A percentile compares a stretch with the other conserved stretches of the same genome.
Conservation (phyloP, 1,140 invertebrate species). For the Coenobita brevimanus region DNA sequence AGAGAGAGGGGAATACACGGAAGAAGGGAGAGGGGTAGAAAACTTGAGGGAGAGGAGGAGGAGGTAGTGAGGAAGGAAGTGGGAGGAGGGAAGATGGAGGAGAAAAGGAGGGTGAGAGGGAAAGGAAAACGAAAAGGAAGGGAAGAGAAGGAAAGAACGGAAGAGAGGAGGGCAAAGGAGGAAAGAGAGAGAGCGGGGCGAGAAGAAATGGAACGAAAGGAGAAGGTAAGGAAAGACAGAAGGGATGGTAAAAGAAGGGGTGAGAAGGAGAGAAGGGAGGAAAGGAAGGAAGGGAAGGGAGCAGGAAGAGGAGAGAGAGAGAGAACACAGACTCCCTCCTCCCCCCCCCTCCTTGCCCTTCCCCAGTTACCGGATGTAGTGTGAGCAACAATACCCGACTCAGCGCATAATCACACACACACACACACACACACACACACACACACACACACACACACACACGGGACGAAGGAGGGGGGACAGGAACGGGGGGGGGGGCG, state of each 20-base stretch:
- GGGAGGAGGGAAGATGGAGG: background rate
- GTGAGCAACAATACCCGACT: background rate
- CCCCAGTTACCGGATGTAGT: background rate
- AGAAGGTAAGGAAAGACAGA: no score
- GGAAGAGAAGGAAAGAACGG: no score
- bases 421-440: no score
- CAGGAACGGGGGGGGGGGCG: background rate
- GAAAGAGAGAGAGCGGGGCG: background rate
- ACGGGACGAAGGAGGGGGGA: no score
- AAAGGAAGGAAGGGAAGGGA: background rate
- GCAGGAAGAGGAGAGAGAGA: background rate
- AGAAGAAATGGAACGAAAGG: background rate
- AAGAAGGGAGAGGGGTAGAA: constrained; percentile 34
- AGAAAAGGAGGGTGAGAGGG: background rate
- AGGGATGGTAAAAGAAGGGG: no score
- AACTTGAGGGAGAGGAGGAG: constrained; percentile 24
- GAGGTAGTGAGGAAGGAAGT: background rate
- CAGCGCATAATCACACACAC: no score
- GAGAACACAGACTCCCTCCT: background rate
- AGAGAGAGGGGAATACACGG: constrained; percentile 26
- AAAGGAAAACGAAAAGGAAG: background rate
- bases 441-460: no score
- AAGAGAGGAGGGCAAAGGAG: no score
- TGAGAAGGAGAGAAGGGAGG: constrained; percentile 30
- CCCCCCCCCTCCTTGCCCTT: background rate